Evolutionary conservation across 2,797 vertebrate species (phyloP).

Genomic region (Esox lucius): DNA sequence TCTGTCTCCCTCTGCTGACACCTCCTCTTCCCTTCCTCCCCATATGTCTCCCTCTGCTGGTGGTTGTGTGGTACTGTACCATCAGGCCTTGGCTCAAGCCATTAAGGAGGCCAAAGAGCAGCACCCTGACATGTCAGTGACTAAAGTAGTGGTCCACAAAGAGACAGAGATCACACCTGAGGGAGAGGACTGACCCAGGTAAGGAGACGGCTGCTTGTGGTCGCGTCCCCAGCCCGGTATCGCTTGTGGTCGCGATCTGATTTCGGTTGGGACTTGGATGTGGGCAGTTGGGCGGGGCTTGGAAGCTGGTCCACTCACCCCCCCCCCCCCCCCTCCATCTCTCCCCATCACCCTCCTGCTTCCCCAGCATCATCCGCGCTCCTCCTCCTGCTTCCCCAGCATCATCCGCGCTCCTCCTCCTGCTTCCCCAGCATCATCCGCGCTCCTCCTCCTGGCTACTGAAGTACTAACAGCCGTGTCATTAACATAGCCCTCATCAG

Average conservation of each 20-base stretch:
- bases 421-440: no score
- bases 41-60: slow-evolving; percentile 33
- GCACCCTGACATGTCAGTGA: slow-evolving; percentile 95
- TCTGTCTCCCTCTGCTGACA: slow-evolving; percentile 23
- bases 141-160: slow-evolving; percentile 92
- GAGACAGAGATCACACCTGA: slow-evolving; percentile 90
- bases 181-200: slow-evolving; percentile 69
- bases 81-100: slow-evolving; percentile 85
- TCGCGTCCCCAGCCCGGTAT: neutral
- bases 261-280: neutral
- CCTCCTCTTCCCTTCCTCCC: slow-evolving; percentile 5
- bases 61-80: slow-evolving; percentile 2
- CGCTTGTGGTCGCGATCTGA: slow-evolving; percentile 13
- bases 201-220: slow-evolving; percentile 33
- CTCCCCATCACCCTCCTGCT: slow-evolving; percentile 65
- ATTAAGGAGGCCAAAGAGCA: slow-evolving; percentile 90
- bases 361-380: no score
- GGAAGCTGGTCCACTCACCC: neutral
- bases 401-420: no score
- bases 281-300: neutral
- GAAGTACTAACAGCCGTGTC: no score
- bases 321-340: neutral
- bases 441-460: no score
- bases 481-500: no score
- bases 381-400: no score